phyloP scores from a whole-genome alignment of 2,113 vertebrate genomes.

The Pedetes capensis region DNA sequence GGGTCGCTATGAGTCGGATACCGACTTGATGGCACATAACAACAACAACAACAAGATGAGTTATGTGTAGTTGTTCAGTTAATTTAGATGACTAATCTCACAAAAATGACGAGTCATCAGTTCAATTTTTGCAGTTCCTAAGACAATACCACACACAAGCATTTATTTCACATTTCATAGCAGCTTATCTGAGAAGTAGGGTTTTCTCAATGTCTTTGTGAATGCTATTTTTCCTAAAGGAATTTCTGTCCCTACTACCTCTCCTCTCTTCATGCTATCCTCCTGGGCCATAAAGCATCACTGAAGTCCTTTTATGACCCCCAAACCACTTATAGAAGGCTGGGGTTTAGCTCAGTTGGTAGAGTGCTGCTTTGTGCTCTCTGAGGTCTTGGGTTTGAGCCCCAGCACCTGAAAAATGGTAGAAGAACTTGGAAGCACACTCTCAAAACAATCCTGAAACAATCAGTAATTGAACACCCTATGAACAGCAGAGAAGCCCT shows the following conservation, averaged over 20 bases:
- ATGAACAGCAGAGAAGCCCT: no score
- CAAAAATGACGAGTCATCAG: neutral
- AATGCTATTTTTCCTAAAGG: neutral
- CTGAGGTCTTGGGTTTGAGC: no score
- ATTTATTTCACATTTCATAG: neutral
- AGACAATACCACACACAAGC: neutral
- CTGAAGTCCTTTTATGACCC: neutral
- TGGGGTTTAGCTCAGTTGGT: no score
- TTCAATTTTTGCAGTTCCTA: neutral
- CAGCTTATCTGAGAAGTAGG: neutral
- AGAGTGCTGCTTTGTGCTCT: no score
- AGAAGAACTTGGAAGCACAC: no score
- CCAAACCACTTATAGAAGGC: no score
- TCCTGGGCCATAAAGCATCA: neutral
- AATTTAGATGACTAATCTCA: neutral
- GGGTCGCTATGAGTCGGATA: no score
- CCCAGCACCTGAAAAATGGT: no score
- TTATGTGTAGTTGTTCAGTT: neutral
- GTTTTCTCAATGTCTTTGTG: neutral
- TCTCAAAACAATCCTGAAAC: no score
- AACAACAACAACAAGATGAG: no score
- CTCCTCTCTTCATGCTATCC: neutral
- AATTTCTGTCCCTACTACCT: neutral
- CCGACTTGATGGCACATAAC: no score
- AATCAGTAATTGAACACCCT: no score